phyloP scores from a whole-genome alignment of 64 coral and sea anemone genomes.

The Montipora efflorescens region DNA sequence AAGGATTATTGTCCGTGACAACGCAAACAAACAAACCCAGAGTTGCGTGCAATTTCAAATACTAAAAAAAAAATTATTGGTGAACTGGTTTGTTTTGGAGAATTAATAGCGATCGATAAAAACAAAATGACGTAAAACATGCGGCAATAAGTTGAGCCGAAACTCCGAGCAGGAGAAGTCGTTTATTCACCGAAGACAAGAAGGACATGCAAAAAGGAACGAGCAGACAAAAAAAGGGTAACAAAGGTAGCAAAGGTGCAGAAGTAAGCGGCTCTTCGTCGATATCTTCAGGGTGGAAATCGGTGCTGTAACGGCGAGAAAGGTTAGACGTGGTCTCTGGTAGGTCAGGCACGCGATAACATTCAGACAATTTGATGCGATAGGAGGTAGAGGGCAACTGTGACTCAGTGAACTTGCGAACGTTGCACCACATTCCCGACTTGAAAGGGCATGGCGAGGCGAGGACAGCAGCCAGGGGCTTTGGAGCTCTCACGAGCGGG shows the following conservation, averaged over 20 bases:
- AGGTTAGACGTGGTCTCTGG: background rate
- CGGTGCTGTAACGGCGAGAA: background rate
- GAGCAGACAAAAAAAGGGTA: too few relatives aligned
- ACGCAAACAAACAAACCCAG: too few relatives aligned
- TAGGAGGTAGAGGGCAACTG: background rate
- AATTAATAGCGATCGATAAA: too few relatives aligned
- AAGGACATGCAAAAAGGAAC: too few relatives aligned
- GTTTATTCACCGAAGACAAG: too few relatives aligned
- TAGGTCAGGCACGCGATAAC: conserved; percentile 18
- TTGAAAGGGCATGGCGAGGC: background rate
- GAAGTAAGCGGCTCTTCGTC: background rate
- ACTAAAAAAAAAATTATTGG: too few relatives aligned
- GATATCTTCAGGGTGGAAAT: background rate
- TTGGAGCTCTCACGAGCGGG: conserved; percentile 58
- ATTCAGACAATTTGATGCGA: conserved; percentile 12
- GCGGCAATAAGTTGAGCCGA: too few relatives aligned
- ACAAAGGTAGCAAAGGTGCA: background rate
- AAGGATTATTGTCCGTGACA: too few relatives aligned
- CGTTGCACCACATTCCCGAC: conserved; percentile 35
- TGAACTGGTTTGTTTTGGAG: too few relatives aligned
- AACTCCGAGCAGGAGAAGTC: too few relatives aligned
- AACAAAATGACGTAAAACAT: too few relatives aligned
- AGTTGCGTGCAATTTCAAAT: too few relatives aligned
- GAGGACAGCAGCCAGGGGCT: conserved; percentile 4
- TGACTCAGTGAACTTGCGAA: conserved; percentile 35